These are phyloP conservation scores for Strigamia crassipes DNA, from an alignment of 2,888 invertebrate genomes.

Conservation along the genomic window DNA sequence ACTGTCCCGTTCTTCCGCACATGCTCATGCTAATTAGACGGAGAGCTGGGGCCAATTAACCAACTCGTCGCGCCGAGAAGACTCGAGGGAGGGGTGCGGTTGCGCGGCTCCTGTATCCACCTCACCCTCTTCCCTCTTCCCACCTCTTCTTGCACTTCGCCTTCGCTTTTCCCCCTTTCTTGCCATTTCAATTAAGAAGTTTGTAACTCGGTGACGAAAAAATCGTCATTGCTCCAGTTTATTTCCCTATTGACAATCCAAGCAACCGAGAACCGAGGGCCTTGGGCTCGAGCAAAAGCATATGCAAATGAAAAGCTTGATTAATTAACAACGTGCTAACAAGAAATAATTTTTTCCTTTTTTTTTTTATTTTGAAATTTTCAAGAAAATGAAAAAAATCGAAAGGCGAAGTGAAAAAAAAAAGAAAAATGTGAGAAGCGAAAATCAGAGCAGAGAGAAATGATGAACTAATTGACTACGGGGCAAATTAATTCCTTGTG, in stretches of 20 bases:
- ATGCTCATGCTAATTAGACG: neutral
- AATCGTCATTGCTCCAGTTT: neutral
- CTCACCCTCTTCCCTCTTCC: neutral
- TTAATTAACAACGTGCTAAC: neutral
- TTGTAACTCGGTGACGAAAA: neutral
- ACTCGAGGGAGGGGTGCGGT: neutral
- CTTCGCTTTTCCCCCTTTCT: neutral
- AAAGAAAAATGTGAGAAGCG: too few species aligned
- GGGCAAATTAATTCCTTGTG: neutral
- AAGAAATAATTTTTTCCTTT: neutral
- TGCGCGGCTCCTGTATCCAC: neutral
- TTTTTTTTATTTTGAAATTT: neutral
- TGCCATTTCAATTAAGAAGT: neutral
- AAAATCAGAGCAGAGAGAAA: neutral
- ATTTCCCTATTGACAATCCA: neutral
- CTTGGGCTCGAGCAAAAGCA: neutral
- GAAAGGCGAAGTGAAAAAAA: too few species aligned
- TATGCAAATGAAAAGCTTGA: neutral
- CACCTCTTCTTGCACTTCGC: neutral
- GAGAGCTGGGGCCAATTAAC: neutral
- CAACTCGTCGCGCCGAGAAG: neutral
- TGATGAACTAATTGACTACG: neutral
- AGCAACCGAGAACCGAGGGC: neutral
- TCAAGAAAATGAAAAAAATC: neutral
- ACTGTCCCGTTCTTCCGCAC: neutral